Conservation (phyloP, 2,113 vertebrate genomes). For the Burhinus bistriatus region DNA sequence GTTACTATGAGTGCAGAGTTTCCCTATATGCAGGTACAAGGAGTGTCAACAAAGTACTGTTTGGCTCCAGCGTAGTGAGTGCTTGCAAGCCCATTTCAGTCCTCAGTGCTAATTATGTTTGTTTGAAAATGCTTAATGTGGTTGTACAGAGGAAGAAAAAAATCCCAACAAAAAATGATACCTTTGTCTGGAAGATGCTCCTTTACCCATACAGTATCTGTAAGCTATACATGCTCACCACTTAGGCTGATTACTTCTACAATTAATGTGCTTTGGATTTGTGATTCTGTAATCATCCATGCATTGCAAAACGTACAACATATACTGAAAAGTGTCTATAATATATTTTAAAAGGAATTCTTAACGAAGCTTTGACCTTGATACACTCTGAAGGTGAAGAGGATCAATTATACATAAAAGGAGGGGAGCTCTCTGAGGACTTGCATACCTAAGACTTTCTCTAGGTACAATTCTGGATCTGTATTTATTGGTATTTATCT, state of each 20-base stretch:
- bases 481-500: conserved; percentile 67
- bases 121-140: neutral
- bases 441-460: conserved; percentile 43
- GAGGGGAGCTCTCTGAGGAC: conserved; percentile 47
- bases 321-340: conserved; percentile 25
- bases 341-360: conserved; percentile 41
- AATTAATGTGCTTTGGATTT: conserved; percentile 37
- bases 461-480: conserved; percentile 36
- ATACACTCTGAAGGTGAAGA: conserved; percentile 49
- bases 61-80: neutral
- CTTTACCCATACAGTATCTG: neutral
- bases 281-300: neutral
- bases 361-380: conserved; percentile 64
- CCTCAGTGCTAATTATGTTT: neutral
- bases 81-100: neutral
- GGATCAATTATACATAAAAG: conserved; percentile 74
- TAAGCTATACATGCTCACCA: neutral
- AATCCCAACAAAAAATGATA: neutral
- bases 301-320: conserved; percentile 24
- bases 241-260: conserved; percentile 5
- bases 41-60: neutral
- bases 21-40: neutral
- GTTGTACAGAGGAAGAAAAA: neutral
- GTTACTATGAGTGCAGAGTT: neutral
- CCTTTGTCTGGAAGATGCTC: neutral